Evolutionary conservation across 2,113 vertebrate species (phyloP).

Genomic region (Dasyurus viverrinus): DNA sequence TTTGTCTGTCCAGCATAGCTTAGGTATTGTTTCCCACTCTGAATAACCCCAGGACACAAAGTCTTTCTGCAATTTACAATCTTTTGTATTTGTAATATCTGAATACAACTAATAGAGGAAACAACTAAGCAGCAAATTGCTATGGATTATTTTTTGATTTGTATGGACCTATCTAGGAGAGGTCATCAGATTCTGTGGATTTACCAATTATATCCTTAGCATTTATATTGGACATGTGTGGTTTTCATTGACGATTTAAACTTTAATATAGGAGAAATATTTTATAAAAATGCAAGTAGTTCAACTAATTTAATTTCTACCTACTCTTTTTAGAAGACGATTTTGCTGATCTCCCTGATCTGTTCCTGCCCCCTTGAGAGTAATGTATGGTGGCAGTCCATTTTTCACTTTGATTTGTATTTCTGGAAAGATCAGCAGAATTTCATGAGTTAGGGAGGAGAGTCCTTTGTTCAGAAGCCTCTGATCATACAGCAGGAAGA

Average conservation of each 20-base stretch:
- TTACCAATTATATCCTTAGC: slow-evolving; percentile 57
- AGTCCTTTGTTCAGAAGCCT: slow-evolving; percentile 27
- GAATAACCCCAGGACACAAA: slow-evolving; percentile 6
- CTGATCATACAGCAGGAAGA: slow-evolving; percentile 13
- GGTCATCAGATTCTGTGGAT: slow-evolving; percentile 54
- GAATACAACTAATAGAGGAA: slow-evolving; percentile 58
- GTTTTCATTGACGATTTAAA: slow-evolving; percentile 65
- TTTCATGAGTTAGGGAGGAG: slow-evolving; percentile 46
- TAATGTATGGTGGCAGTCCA: slow-evolving; percentile 48
- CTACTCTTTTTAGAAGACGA: slow-evolving; percentile 55
- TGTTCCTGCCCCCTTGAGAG: slow-evolving; percentile 42
- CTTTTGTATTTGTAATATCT: slow-evolving; percentile 46
- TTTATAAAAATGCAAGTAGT: slow-evolving; percentile 71
- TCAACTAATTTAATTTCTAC: slow-evolving; percentile 71
- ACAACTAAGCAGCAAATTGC: slow-evolving; percentile 61
- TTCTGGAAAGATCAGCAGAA: slow-evolving; percentile 74
- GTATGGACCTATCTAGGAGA: slow-evolving; percentile 53
- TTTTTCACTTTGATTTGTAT: slow-evolving; percentile 76
- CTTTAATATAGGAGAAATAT: slow-evolving; percentile 59
- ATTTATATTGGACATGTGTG: slow-evolving; percentile 65
- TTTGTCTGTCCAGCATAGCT: not conserved
- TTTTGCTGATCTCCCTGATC: slow-evolving; percentile 67
- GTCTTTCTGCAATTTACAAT: not conserved
- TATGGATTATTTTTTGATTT: slow-evolving; percentile 74
- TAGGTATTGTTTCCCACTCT: not conserved